Base-by-base conservation (phyloP, 92 coral and sea anemone species). In the Zoanthus gigantus region DNA sequence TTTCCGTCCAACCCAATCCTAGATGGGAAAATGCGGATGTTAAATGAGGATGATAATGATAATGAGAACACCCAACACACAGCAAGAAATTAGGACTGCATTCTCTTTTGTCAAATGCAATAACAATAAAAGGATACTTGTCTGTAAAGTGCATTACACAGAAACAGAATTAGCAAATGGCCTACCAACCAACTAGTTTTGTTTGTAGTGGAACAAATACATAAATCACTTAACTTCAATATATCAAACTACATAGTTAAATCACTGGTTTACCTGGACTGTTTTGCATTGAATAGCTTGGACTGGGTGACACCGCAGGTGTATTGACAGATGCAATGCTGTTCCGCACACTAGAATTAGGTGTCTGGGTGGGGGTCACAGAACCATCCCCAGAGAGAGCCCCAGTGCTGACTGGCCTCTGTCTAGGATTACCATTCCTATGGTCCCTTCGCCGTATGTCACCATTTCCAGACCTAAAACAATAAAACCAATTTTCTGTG, bases 401-500 rank as follows among this genome's bases (percentile, higher is more conserved):
- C 69, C 95, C 86, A 58, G 65, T 58, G 65, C 65, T 58, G 65
- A 90, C 92, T 57, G 98, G 98, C 42, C 98, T 90, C 89, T 90
- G 97, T 45, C 97, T 87, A 11, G 89, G 73, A 86, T 68, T 82
- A 47, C 87, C 77, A 72, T 74, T 81, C 73, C 71, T 56, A 48
- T 47, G 87, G 76, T 86, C 98, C 2, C 94, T 89, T 60, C 98
- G 91, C 45, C 86, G 94, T 30, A 95, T 90, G 82, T 95, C 98
- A 48, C 96, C 93, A 78, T 42, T 74, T 37, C 88, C 84, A 4
- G 44, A 57, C 37, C 78, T 72, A 58, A 17, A 52, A 13, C 31
- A 57, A 9, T 34, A 50, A 14, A 37, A 28, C 7, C 63, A 48
- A 52, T 45, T 10, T 46, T 12, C 23, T 13, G 9, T 18, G 54